Evolutionary conservation across 2,888 invertebrate species (phyloP).

Genomic region (Tenthredo notha): DNA sequence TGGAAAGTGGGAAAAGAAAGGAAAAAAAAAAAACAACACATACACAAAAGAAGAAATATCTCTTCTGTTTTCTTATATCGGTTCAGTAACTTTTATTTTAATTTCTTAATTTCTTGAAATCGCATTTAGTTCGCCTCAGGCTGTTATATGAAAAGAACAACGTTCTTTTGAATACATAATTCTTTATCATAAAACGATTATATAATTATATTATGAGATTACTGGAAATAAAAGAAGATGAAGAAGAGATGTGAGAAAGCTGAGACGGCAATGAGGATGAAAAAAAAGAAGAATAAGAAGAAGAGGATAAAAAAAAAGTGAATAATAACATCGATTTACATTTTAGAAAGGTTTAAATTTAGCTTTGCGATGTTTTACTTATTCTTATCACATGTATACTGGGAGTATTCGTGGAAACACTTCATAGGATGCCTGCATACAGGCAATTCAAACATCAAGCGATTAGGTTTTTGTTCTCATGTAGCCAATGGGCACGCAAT

Average conservation of each 20-base stretch:
- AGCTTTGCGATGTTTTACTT: constrained; percentile 30
- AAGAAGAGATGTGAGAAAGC: not conserved
- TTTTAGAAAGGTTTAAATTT: constrained; percentile 2
- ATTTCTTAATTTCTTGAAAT: not conserved
- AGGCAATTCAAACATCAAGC: too few species aligned
- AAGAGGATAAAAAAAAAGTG: not conserved
- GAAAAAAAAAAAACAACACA: too few species aligned
- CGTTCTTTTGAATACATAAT: constrained; percentile 18
- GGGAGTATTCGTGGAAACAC: too few species aligned
- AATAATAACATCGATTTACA: constrained; percentile 34
- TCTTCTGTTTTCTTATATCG: not conserved
- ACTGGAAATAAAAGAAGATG: not conserved
- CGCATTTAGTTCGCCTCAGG: too few species aligned
- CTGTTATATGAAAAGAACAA: too few species aligned
- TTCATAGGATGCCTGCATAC: too few species aligned
- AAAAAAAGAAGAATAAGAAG: not conserved
- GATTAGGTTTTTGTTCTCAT: too few species aligned
- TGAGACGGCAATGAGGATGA: too few species aligned
- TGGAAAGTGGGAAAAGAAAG: not conserved
- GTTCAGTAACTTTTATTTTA: not conserved
- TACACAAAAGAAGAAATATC: not conserved
- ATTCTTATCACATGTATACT: not conserved
- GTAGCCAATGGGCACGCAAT: too few species aligned
- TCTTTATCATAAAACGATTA: constrained; percentile 3
- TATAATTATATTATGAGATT: not conserved